A percentile compares a stretch with the other conserved stretches of the same genome.
phyloP scores from a whole-genome alignment of 2,888 invertebrate species.

The Caradrina clavipalpis region DNA sequence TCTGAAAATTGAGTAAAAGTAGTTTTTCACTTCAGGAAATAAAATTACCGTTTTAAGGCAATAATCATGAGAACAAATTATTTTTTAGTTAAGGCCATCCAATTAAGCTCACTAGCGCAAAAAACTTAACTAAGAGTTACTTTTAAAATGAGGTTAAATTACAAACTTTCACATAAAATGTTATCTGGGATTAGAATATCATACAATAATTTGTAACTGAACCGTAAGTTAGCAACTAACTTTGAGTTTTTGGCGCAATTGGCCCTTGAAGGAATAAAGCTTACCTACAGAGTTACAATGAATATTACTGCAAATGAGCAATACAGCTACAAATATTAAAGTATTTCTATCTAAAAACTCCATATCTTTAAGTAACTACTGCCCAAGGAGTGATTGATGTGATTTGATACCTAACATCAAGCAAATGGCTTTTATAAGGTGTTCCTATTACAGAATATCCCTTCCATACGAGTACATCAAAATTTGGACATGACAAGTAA shows the following conservation, averaged over 20 bases:
- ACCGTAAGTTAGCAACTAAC: no score
- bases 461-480: conserved; percentile 25
- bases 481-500: conserved; percentile 22
- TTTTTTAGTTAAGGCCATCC: no score
- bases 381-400: background rate
- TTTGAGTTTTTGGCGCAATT: background rate
- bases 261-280: background rate
- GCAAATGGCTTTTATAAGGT: conserved; percentile 36
- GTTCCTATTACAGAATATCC: conserved; percentile 12
- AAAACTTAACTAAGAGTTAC: no score
- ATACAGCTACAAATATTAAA: conserved; percentile 7
- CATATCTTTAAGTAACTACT: conserved; percentile 16
- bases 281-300: conserved; percentile 32
- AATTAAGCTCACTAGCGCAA: no score
- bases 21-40: no score
- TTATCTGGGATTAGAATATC: no score
- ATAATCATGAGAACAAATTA: no score
- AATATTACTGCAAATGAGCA: background rate
- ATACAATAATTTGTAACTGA: no score
- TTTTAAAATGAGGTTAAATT: no score
- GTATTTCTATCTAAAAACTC: background rate
- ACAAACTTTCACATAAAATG: no score
- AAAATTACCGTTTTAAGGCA: no score
- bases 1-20: conserved; percentile 16
- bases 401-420: background rate